Percentiles rank a stretch among this genome's conserved stretches.
phyloP scores from a whole-genome alignment of 2,113 vertebrate genomes.

The Gobius niger region DNA sequence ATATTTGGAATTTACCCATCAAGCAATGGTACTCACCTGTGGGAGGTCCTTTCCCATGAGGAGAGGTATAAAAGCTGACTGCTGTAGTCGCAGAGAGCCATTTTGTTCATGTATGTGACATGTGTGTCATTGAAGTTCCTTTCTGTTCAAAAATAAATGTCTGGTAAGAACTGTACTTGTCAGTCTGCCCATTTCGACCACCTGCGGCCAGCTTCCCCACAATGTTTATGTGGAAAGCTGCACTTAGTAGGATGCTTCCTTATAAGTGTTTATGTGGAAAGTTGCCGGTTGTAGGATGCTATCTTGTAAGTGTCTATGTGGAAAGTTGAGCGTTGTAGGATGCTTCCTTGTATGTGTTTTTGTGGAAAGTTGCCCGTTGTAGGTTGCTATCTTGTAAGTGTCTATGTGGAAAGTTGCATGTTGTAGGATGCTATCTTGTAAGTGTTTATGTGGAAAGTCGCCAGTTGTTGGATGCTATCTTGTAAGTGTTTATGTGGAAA shows the following conservation, averaged over 20 bases:
- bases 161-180: no score
- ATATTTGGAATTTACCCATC: no score
- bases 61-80: no score
- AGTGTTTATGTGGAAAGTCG: not conserved
- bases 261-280: not conserved
- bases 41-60: no score
- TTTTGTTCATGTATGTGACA: no score
- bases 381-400: not conserved
- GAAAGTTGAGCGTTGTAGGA: not conserved
- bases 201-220: no score
- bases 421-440: not conserved
- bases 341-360: not conserved
- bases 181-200: no score
- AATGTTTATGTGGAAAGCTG: no score
- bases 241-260: not conserved
- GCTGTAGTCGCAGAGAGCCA: no score
- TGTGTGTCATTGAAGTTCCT: no score
- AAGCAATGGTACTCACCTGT: no score
- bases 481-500: not conserved
- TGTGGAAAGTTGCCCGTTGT: not conserved
- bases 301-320: not conserved
- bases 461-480: not conserved
- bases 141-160: no score
- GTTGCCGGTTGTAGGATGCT: not conserved
- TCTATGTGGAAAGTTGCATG: not conserved